Conservation (phyloP, 2,797 vertebrate species). For the Anomalospiza imberbis region DNA sequence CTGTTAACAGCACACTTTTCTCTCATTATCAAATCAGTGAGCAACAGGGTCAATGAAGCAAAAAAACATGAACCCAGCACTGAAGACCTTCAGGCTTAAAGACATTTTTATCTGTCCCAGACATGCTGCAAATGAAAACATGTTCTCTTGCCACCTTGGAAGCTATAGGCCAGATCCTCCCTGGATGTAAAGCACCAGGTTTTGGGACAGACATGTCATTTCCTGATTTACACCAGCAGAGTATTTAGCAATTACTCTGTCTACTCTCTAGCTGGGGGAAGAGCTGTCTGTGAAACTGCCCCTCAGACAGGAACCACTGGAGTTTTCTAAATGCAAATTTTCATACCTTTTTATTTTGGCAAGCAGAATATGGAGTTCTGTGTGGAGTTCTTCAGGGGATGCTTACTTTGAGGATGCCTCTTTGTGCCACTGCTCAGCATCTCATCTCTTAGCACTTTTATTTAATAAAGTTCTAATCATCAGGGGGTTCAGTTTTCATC, state of each 20-base stretch:
- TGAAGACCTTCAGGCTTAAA: not conserved
- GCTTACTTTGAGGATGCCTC: rapidly evolving
- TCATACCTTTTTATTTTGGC: not conserved
- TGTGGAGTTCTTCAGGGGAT: not conserved
- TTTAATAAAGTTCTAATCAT: not conserved
- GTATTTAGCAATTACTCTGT: not conserved
- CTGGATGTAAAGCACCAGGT: not conserved
- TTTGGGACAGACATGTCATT: not conserved
- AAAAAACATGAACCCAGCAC: not conserved
- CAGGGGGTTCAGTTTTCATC: not conserved
- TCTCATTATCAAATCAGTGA: conserved; percentile 20
- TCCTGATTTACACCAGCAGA: not conserved
- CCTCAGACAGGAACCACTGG: not conserved
- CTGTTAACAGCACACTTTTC: conserved; percentile 10
- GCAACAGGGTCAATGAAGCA: conserved; percentile 13
- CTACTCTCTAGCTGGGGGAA: not conserved
- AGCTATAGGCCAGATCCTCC: not conserved
- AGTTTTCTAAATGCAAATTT: not conserved
- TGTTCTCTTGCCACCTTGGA: not conserved
- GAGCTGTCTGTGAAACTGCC: not conserved
- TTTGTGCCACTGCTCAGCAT: not conserved
- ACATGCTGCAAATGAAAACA: not conserved
- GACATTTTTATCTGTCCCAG: not conserved
- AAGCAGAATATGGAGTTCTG: not conserved
- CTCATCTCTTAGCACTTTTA: not conserved